Evolutionary conservation across 1,140 invertebrate genomes (phyloP).

Genomic region (Lepidurus arcticus): DNA sequence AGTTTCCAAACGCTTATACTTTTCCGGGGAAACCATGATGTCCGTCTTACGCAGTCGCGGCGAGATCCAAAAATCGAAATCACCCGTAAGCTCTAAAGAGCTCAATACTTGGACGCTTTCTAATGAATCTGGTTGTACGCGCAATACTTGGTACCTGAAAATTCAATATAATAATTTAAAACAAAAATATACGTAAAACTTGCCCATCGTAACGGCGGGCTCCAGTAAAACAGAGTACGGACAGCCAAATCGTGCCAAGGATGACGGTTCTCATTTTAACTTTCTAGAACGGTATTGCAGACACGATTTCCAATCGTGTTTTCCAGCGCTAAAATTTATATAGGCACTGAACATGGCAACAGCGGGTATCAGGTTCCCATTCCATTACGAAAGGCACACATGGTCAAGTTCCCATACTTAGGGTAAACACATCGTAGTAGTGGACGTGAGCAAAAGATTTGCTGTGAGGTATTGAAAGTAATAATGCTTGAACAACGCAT

Average conservation of each 20-base stretch:
- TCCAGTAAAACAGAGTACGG: neutral
- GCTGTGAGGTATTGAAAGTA: neutral
- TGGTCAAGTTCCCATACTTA: neutral
- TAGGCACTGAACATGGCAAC: neutral
- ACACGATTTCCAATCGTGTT: neutral
- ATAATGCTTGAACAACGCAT: neutral
- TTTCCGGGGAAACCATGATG: slow-evolving; percentile 25
- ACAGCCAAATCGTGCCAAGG: neutral
- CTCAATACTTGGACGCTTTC: neutral
- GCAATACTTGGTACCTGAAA: slow-evolving; percentile 22
- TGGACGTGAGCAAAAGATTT: neutral
- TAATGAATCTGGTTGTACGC: slow-evolving; percentile 2
- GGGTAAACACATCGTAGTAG: neutral
- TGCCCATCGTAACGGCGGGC: neutral
- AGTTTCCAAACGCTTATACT: neutral
- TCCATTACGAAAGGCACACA: neutral
- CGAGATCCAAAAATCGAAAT: slow-evolving; percentile 23
- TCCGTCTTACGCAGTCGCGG: slow-evolving; percentile 19
- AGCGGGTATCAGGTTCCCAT: neutral
- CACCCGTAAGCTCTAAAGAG: slow-evolving; percentile 10
- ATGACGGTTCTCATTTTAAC: neutral
- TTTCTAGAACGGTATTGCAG: neutral
- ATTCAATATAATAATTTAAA: neutral
- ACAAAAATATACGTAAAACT: neutral
- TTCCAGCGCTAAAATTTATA: neutral